These are phyloP conservation scores for Rallus crepitans DNA, from an alignment of 2,797 vertebrate genomes.

Conservation along the genomic window DNA sequence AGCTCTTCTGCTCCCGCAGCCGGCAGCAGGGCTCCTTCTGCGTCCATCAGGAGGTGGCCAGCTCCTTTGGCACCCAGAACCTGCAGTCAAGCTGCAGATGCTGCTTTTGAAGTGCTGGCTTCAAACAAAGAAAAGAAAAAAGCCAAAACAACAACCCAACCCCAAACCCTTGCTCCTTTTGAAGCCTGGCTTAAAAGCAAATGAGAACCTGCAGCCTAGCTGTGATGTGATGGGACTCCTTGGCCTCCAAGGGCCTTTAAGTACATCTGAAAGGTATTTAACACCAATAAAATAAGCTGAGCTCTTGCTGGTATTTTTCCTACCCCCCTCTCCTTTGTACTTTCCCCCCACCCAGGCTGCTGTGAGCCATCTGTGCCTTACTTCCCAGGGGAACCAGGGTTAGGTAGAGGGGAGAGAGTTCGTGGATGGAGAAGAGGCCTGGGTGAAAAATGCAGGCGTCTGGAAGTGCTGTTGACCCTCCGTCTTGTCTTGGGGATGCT, in stretches of 20 bases:
- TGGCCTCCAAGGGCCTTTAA: not conserved
- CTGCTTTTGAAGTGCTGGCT: slow-evolving; percentile 48
- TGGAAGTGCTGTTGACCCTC: not conserved
- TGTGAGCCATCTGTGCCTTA: slow-evolving; percentile 31
- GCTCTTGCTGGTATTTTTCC: slow-evolving; percentile 17
- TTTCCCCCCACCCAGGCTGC: not conserved
- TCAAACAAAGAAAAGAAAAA: not conserved
- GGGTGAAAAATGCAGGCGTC: not conserved
- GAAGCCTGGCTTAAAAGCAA: slow-evolving; percentile 60
- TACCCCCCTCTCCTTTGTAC: not conserved
- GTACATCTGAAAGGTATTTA: slow-evolving; percentile 67
- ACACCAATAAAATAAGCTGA: slow-evolving; percentile 50
- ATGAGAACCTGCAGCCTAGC: slow-evolving; percentile 55
- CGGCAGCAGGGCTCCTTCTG: not conserved
- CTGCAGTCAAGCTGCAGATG: slow-evolving; percentile 1
- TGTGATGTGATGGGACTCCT: slow-evolving; percentile 22
- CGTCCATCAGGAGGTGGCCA: not conserved
- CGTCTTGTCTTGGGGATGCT: fast-evolving
- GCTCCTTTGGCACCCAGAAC: not conserved
- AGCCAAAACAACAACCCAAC: too few species aligned
- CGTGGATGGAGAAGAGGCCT: not conserved
- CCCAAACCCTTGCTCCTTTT: slow-evolving; percentile 39
- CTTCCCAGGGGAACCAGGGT: not conserved
- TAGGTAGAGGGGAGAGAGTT: not conserved
- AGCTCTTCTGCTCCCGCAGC: not conserved